Percentiles rank a stretch among this genome's conserved stretches.
Conservation (phyloP, 2,797 vertebrate species). For the Galago senegalensis region DNA sequence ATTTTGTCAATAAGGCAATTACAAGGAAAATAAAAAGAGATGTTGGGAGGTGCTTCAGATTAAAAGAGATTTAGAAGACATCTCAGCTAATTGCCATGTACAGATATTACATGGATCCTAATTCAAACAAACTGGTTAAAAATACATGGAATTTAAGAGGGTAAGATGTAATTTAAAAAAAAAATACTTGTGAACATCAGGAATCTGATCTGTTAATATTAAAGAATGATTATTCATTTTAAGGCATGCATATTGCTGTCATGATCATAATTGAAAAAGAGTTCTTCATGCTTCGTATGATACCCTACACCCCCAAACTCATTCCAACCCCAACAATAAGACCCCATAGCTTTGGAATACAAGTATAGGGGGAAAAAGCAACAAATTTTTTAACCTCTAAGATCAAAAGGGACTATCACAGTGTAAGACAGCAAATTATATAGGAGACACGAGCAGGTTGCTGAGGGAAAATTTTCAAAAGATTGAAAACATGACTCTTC, state of each 20-base stretch:
- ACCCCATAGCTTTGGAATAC: neutral
- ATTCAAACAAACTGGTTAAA: slow-evolving; percentile 42
- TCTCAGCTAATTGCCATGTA: neutral
- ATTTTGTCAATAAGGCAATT: slow-evolving; percentile 2
- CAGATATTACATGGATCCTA: neutral
- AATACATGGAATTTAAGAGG: neutral
- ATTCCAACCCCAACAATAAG: neutral
- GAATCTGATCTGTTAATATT: neutral
- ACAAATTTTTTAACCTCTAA: neutral
- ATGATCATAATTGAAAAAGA: neutral
- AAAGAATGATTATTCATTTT: neutral
- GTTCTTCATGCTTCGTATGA: neutral
- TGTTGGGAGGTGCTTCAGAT: neutral
- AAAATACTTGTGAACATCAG: neutral
- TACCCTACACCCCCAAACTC: neutral
- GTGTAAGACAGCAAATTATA: neutral
- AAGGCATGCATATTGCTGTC: neutral
- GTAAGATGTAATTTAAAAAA: neutral
- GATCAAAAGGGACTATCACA: neutral
- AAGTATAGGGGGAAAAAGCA: neutral
- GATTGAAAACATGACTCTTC: neutral
- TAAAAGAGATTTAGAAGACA: neutral
- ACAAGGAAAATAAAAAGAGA: neutral
- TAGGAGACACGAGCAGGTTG: neutral
- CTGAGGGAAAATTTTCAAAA: slow-evolving; percentile 41